Conservation (phyloP, 2,888 invertebrate species). For the Ectropis crepuscularia region DNA sequence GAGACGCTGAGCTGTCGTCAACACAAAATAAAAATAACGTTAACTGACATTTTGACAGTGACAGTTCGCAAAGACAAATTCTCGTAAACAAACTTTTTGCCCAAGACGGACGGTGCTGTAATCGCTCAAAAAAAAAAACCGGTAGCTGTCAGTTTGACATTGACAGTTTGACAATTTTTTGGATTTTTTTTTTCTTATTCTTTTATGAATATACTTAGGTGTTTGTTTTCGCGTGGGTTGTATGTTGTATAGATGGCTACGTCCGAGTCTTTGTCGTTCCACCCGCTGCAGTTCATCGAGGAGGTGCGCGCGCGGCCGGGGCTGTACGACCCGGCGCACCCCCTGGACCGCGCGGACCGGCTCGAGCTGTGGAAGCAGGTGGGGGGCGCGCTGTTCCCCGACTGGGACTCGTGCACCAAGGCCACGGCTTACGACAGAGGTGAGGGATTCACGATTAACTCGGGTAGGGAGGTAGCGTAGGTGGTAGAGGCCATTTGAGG, state of each 20-base stretch:
- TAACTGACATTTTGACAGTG: no score
- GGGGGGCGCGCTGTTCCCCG: slow-evolving; percentile 67
- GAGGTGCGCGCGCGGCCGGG: slow-evolving; percentile 76
- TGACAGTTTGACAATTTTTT: no score
- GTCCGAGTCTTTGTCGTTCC: slow-evolving; percentile 47
- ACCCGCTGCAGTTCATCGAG: slow-evolving; percentile 68
- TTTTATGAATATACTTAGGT: neutral
- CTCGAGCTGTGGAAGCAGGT: slow-evolving; percentile 74
- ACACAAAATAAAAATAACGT: no score
- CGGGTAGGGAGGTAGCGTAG: no score
- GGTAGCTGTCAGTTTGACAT: no score
- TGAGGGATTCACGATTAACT: slow-evolving; percentile 41
- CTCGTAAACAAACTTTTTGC: no score
- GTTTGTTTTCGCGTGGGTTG: no score
- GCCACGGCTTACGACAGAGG: slow-evolving; percentile 76
- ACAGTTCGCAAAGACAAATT: no score
- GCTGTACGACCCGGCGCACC: slow-evolving; percentile 68
- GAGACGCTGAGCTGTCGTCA: no score
- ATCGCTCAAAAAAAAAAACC: no score
- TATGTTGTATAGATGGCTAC: neutral
- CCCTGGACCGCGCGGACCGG: slow-evolving; percentile 78
- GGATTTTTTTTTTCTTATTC: neutral
- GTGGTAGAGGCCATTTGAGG: no score
- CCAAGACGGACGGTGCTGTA: no score
- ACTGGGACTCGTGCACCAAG: slow-evolving; percentile 70